Conservation (phyloP, 2,797 vertebrate species). For the Jordanella pulchra region DNA sequence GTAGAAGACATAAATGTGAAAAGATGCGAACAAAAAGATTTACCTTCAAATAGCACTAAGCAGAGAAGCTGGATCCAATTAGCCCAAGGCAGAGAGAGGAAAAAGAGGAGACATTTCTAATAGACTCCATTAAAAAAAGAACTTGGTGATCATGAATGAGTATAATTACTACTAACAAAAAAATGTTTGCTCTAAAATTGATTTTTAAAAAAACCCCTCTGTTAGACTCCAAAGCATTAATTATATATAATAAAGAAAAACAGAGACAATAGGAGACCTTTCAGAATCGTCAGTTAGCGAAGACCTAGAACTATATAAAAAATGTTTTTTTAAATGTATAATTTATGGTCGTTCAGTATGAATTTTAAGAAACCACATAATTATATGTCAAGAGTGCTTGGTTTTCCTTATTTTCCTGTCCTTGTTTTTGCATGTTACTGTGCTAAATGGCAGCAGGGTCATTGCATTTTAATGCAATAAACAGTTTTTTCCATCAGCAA, state of each 20-base stretch:
- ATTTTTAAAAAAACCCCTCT: slow-evolving; percentile 61
- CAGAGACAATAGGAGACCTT: slow-evolving; percentile 32
- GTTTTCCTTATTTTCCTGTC: not conserved
- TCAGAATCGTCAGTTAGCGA: slow-evolving; percentile 36
- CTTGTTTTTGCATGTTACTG: not conserved
- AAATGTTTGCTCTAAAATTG: slow-evolving; percentile 43
- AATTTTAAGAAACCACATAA: slow-evolving; percentile 1
- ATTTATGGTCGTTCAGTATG: slow-evolving; percentile 13
- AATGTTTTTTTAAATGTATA: slow-evolving; percentile 1
- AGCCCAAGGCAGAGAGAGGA: slow-evolving; percentile 59
- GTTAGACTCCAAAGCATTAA: slow-evolving; percentile 65
- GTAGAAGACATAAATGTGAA: slow-evolving; percentile 30
- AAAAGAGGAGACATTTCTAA: slow-evolving; percentile 64
- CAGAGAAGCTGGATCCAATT: slow-evolving; percentile 66
- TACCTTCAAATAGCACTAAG: slow-evolving; percentile 49
- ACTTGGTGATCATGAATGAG: slow-evolving; percentile 72
- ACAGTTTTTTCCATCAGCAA: no score
- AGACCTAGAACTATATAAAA: slow-evolving; percentile 12
- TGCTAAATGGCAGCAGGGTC: not conserved
- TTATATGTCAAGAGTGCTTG: no score
- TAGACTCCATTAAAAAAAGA: slow-evolving; percentile 56
- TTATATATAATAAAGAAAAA: slow-evolving; percentile 63
- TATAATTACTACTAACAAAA: slow-evolving; percentile 77
- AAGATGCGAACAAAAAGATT: slow-evolving; percentile 47
- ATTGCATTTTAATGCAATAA: not conserved